Evolutionary conservation across 2,797 vertebrate genomes (phyloP).

Genomic region (Rhinatrema bivittatum): DNA sequence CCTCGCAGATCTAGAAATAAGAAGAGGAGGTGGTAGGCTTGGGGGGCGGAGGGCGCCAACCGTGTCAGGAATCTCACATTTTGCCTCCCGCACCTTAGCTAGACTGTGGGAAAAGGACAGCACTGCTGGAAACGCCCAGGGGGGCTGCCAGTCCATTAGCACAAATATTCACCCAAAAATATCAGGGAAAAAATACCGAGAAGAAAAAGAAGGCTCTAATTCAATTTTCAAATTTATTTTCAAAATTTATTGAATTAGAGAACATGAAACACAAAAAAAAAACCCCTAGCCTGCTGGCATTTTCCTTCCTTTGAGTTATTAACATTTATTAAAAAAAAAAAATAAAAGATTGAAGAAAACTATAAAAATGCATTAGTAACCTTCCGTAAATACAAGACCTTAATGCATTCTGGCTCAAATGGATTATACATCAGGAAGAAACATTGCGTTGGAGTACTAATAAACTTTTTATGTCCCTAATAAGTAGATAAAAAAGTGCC

Average conservation of each 20-base stretch:
- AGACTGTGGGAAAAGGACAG: rapidly evolving
- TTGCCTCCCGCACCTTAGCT: too few species aligned
- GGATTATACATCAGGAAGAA: slow-evolving; percentile 18
- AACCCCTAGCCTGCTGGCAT: slow-evolving; percentile 36
- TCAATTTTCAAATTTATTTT: slow-evolving; percentile 47
- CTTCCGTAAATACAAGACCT: slow-evolving; percentile 22
- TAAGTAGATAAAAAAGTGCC: slow-evolving; percentile 37
- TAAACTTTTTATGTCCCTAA: slow-evolving; percentile 40
- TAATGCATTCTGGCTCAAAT: slow-evolving; percentile 40
- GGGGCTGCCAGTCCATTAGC: background rate
- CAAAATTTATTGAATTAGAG: slow-evolving; percentile 44
- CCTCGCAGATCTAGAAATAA: too few species aligned
- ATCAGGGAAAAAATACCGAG: slow-evolving; percentile 28
- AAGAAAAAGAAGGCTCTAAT: slow-evolving; percentile 30
- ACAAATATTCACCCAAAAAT: slow-evolving; percentile 5
- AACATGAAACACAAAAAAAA: slow-evolving; percentile 47
- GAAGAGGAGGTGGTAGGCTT: too few species aligned
- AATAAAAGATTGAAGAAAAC: slow-evolving; percentile 35
- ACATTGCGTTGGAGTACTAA: slow-evolving; percentile 25
- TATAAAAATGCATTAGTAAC: slow-evolving; percentile 29
- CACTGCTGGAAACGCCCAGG: background rate
- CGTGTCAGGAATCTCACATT: too few species aligned
- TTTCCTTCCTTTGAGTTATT: slow-evolving; percentile 27
- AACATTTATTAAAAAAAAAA: slow-evolving; percentile 33
- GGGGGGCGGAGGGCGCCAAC: too few species aligned